Evolutionary conservation across 2,888 invertebrate species (phyloP).

Genomic region (Microctonus brassicae): DNA sequence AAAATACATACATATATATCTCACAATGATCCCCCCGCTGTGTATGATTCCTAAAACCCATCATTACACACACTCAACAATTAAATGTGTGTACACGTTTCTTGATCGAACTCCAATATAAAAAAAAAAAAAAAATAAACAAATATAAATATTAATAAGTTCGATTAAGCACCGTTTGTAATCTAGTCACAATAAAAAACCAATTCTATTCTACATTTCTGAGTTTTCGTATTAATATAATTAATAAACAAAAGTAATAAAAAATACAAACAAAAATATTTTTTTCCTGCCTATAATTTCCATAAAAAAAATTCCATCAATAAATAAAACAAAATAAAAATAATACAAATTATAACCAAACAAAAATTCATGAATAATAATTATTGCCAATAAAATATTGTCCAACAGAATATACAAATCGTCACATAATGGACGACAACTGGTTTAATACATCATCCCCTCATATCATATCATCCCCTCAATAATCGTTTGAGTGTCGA

Average conservation of each 20-base stretch:
- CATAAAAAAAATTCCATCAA: no score
- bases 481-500: slow-evolving; percentile 52
- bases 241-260: neutral
- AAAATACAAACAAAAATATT: neutral
- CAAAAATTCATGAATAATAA: neutral
- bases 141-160: no score
- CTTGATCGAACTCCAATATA: slow-evolving; percentile 61
- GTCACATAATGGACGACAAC: slow-evolving; percentile 36
- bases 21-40: neutral
- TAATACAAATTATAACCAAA: no score
- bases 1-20: neutral
- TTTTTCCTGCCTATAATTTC: neutral
- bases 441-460: slow-evolving; percentile 28
- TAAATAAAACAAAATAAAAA: neutral
- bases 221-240: slow-evolving; percentile 19
- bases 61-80: slow-evolving; percentile 27
- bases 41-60: slow-evolving; percentile 15
- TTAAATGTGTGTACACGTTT: slow-evolving; percentile 36
- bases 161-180: slow-evolving; percentile 65
- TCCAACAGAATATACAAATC: slow-evolving; percentile 12
- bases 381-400: neutral
- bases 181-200: slow-evolving; percentile 70
- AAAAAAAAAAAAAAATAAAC: no score
- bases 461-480: slow-evolving; percentile 23
- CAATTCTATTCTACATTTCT: slow-evolving; percentile 66